Conservation (phyloP, 2,113 vertebrate genomes). For the Ceyx cyanopectus region DNA sequence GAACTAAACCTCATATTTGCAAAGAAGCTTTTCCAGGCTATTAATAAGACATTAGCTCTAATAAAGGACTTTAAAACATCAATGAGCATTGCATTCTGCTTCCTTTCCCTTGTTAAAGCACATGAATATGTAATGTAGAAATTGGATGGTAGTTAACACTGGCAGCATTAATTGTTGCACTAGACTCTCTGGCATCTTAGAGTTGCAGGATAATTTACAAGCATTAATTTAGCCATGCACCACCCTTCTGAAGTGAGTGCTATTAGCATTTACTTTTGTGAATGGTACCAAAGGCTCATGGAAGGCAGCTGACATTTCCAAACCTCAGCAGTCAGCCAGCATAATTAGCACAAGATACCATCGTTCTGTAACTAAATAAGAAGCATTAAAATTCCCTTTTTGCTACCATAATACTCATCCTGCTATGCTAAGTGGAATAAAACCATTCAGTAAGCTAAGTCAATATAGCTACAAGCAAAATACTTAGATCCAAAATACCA, state of each 20-base stretch:
- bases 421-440: neutral
- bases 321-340: neutral
- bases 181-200: neutral
- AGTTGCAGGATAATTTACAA: constrained; percentile 1
- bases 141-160: neutral
- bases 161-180: neutral
- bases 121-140: neutral
- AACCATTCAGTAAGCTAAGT: neutral
- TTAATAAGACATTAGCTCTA: constrained; percentile 30
- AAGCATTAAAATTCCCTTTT: neutral
- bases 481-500: neutral
- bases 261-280: neutral
- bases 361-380: neutral
- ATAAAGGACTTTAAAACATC: neutral
- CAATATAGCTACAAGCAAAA: neutral
- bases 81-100: neutral
- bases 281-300: neutral
- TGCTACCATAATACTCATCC: neutral
- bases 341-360: neutral
- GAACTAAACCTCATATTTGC: neutral
- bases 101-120: neutral
- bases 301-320: neutral
- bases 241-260: neutral
- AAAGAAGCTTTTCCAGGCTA: constrained; percentile 6
- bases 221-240: neutral